Evolutionary conservation across 2,113 vertebrate genomes (phyloP).

Genomic region (Lepus europaeus): DNA sequence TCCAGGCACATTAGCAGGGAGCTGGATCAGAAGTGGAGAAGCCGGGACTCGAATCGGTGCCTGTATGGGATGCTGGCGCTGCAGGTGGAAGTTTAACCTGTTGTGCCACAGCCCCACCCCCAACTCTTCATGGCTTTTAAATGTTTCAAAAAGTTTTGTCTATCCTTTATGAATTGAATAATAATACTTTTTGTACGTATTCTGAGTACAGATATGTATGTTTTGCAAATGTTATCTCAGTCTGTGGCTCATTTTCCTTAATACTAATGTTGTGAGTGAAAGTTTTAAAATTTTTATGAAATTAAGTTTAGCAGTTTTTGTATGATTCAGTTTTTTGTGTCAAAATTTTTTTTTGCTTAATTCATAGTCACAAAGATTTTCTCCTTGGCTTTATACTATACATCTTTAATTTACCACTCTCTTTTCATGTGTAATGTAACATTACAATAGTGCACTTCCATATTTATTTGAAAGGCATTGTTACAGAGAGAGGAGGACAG

Average conservation of each 20-base stretch:
- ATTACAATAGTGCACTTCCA: not conserved
- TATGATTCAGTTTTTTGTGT: not conserved
- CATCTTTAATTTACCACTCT: constrained; percentile 27
- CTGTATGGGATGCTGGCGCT: too few species aligned
- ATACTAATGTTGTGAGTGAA: constrained; percentile 32
- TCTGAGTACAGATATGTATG: not conserved
- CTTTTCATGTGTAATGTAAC: not conserved
- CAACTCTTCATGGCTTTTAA: not conserved
- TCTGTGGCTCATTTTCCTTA: constrained; percentile 10
- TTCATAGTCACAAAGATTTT: constrained; percentile 9
- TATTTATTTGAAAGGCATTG: not conserved
- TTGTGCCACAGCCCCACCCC: too few species aligned
- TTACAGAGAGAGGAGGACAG: too few species aligned
- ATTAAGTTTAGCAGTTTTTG: not conserved
- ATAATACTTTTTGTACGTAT: constrained; percentile 15
- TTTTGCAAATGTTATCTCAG: not conserved
- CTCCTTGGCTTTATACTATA: constrained; percentile 18
- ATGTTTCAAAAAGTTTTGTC: constrained; percentile 10
- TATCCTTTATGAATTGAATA: constrained; percentile 41
- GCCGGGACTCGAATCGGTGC: too few species aligned
- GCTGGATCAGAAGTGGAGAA: too few species aligned
- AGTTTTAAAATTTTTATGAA: constrained; percentile 49
- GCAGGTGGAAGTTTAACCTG: too few species aligned
- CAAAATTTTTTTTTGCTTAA: not conserved
- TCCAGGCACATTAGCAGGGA: too few species aligned